Evolutionary conservation across 2,888 invertebrate species (phyloP), one percentile per base, ranked within the genome.

Genomic region (Clostera curtula): DNA sequence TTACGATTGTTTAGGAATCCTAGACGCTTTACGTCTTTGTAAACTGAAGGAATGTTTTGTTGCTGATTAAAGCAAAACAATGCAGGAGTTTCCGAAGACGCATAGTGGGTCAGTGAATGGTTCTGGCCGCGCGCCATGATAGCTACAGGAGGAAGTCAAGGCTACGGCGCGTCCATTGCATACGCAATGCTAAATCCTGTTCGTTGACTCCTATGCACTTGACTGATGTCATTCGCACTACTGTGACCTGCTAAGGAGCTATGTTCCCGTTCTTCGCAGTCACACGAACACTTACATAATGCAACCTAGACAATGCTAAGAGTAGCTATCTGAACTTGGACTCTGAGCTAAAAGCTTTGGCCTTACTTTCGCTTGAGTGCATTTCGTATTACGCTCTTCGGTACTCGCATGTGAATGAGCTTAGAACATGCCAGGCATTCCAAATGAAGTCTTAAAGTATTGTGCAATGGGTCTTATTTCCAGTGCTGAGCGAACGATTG

Each of bases 211-310:
- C 60, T 56, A 60, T 75, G 73, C 71, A 76, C 74, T 82, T 79
- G 80, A 59, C 64, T 74, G 75, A 75, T 79, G 79, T 74, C 76
- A 79, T 74, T 70, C 63, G 71, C 70, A 69, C 66, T 64, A 68
- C 59, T 68, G 70, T 72, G 80, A 80, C 76, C 82, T 73, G 77
- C 71, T 74, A 71, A 70, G 65, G 68, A 70, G 69, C 73, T 65
- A 74, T 64, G 69, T 74, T 74, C 80, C 77, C 70, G 75, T 80
- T 80, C 70, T 57, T 61, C 52, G 60, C 62, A 73, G 59, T 71
- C 68, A 63, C 67, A 69, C 66, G 66, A 67, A 56, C 60, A 55
- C 74, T 77, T 77, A 75, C 72, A 73, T 79, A 79, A 80, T 72
- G 60, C 62, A 61, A 55, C 64, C 63, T 68, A 70, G 67, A 72